phyloP scores from a whole-genome alignment of 2,888 invertebrate genomes.

The Coenonympha arcania region DNA sequence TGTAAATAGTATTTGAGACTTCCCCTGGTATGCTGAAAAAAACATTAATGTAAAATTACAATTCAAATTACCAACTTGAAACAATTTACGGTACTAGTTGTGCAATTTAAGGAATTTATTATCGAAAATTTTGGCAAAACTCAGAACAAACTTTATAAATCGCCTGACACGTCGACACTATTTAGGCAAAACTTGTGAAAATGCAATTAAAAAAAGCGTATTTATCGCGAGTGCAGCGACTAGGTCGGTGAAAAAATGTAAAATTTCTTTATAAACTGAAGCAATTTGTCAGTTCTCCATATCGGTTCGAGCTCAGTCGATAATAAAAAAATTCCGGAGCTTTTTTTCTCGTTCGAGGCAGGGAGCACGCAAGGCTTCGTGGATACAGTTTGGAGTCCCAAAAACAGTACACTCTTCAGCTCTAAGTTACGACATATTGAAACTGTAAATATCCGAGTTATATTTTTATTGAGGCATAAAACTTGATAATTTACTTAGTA shows the following conservation, averaged over 20 bases:
- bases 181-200: conserved; percentile 36
- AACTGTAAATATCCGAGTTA: not conserved
- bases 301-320: conserved; percentile 62
- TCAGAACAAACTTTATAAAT: conserved; percentile 31
- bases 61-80: conserved; percentile 10
- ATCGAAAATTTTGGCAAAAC: conserved; percentile 25
- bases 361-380: conserved; percentile 65
- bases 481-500: not conserved
- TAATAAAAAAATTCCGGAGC: conserved; percentile 55
- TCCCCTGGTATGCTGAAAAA: too few species aligned
- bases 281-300: conserved; percentile 67
- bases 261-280: conserved; percentile 54
- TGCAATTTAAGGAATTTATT: conserved; percentile 29
- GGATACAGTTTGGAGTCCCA: conserved; percentile 40
- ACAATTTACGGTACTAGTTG: conserved; percentile 19
- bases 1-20: too few species aligned
- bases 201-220: conserved; percentile 47
- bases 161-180: conserved; percentile 48
- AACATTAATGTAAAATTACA: not conserved
- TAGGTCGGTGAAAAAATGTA: conserved; percentile 38
- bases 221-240: conserved; percentile 39
- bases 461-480: not conserved
- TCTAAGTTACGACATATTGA: conserved; percentile 41
- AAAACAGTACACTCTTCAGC: conserved; percentile 55
- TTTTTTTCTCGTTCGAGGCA: conserved; percentile 62